Percentiles rank a stretch among this genome's conserved stretches.
Conservation (phyloP, 2,113 vertebrate genomes). For the Plotosus lineatus region DNA sequence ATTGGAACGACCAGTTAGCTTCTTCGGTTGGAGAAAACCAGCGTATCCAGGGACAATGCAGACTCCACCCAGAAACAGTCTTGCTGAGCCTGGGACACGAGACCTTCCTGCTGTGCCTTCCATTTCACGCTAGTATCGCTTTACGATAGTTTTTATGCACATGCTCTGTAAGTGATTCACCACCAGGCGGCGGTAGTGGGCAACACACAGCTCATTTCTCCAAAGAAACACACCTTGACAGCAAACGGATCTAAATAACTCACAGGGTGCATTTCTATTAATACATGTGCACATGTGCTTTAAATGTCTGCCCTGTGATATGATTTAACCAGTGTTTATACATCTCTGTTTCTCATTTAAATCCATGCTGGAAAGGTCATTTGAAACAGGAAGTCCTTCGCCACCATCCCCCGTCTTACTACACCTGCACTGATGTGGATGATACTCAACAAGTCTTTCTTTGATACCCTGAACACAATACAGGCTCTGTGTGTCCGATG, state of each 20-base stretch:
- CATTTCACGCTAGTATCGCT: too few relatives aligned
- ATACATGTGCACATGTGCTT: neutral
- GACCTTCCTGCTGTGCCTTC: too few relatives aligned
- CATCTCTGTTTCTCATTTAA: neutral
- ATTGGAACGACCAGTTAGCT: too few relatives aligned
- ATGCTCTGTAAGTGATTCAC: slow-evolving; percentile 11
- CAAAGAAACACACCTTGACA: too few relatives aligned
- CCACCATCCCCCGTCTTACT: slow-evolving; percentile 7
- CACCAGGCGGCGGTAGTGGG: slow-evolving; percentile 41
- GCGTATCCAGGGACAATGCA: too few relatives aligned
- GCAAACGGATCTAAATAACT: neutral
- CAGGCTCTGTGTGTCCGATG: slow-evolving; percentile 63
- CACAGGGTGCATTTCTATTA: neutral
- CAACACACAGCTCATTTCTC: neutral
- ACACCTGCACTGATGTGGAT: slow-evolving; percentile 65
- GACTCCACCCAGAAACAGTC: too few relatives aligned
- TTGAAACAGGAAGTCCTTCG: slow-evolving; percentile 64
- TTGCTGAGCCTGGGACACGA: too few relatives aligned
- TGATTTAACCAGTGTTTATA: neutral
- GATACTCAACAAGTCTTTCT: slow-evolving; percentile 73
- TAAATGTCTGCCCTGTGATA: neutral
- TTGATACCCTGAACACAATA: slow-evolving; percentile 72
- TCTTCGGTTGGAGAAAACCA: too few relatives aligned
- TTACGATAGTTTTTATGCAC: neutral
- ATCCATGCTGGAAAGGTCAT: slow-evolving; percentile 32